Base-by-base conservation (phyloP, 2,797 vertebrate genomes). In the Todus mexicanus region DNA sequence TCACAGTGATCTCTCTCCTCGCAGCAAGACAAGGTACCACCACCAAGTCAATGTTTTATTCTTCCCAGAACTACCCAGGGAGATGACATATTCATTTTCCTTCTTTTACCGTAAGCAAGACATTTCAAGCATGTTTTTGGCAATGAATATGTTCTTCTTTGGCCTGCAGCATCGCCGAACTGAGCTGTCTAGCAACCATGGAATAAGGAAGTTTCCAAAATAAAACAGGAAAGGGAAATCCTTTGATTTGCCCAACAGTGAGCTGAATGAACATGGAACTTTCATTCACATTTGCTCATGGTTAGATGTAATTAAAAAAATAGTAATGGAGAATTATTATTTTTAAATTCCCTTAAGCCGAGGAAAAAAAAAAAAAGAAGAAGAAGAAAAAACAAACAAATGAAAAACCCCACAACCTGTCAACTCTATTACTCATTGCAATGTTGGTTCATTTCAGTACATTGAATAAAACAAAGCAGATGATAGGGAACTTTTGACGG, bases 171-270 rank as follows among this genome's bases (percentile, higher is more conserved):
- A 83, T 75, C 72, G 72, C 43, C 75, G 65, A 87, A 75, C 47
- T 12, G 35, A 91, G 63, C 35, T 54, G 73, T 91, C 31, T 10
- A 61, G 35, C 66, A 89, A 88, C 86, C n/a, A 59, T 0, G 6
- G 35, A 91, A 82, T 81, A 87, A 93, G 85, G 80, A 95, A 88
- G 51, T 82, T 88, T 88, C 87, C 91, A 90, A 95, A 94, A 74
- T 71, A 84, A 84, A 84, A 63, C 73, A 88, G 87, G 85, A 94
- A 96, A 87, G 48, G 77, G 85, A 94, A 96, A 95, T 90, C 60
- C 89, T 92, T 53, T 69, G 27, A 66, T 66, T 89, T 92, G 74
- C 71, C 35, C 80, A 93, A 73, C 19, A 69, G 43, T 59, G 40
- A 84, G 16, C 47, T 94, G 71, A 91, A 91, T 47, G 35, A 80